Evolutionary conservation across 2,797 vertebrate genomes (phyloP).

Genomic region (Eurystomus glaucurus): DNA sequence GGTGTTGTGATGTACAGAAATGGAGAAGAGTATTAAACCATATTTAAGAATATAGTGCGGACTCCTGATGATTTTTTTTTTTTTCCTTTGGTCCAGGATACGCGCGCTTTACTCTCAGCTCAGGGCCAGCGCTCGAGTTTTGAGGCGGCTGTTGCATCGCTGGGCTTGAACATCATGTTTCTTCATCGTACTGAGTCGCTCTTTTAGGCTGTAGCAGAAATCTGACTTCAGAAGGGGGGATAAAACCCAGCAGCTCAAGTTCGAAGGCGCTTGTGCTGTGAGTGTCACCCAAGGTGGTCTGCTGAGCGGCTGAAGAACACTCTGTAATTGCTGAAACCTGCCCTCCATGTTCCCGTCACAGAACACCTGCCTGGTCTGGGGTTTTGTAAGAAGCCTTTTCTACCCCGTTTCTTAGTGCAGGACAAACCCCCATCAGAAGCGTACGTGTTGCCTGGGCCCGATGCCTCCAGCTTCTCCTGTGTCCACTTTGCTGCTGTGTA

Average conservation of each 20-base stretch:
- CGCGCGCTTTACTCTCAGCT: background rate
- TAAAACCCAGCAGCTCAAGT: rapidly evolving
- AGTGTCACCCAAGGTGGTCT: background rate
- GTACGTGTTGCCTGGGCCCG: rapidly evolving
- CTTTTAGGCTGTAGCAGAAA: background rate
- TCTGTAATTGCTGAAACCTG: background rate
- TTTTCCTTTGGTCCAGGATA: constrained; percentile 12
- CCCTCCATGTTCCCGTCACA: background rate
- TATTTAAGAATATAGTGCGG: constrained; percentile 89
- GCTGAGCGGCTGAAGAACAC: background rate
- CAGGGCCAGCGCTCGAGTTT: rapidly evolving
- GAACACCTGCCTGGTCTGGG: background rate
- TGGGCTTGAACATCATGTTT: background rate
- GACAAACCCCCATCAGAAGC: rapidly evolving
- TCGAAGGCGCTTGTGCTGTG: background rate
- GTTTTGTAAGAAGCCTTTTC: background rate
- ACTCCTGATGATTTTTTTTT: constrained; percentile 69
- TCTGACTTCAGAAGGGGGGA: background rate
- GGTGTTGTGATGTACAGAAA: constrained; percentile 93
- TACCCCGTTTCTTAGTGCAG: rapidly evolving
- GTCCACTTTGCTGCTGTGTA: background rate
- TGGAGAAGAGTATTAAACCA: constrained; percentile 92
- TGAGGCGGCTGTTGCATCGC: background rate
- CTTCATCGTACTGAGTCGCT: background rate
- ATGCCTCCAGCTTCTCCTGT: background rate